Base-by-base conservation (phyloP, 1,140 invertebrate genomes). In the Phenacoccus solenopsis region DNA sequence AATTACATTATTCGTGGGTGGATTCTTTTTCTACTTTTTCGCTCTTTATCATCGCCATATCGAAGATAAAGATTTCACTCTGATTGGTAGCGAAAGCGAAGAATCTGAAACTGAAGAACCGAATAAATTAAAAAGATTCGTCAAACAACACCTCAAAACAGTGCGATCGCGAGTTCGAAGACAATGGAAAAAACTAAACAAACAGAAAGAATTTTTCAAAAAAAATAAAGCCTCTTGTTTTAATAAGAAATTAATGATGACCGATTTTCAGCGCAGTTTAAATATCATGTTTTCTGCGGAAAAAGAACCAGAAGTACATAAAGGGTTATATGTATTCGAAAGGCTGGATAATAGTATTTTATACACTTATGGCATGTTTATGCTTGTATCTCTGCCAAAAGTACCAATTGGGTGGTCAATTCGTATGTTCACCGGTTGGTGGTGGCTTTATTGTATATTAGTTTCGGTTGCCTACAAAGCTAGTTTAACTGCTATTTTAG, bases 371-470 rank as follows among this genome's bases (percentile, higher is more conserved):
- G 86, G 88, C 70, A 91, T 91, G 89, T 77, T 91, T 22, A 77
- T 90, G 0, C 83, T 88, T 73, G 86, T 92, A 21, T 89, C 89
- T 0, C 73, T 91, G 57, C 89, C 90, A 0, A 84, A 84, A 74
- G 78, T 91, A 71, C 89, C 90, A 0, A 81, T 81, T 10, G 87
- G 86, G 25, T 91, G 90, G 89, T 86, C 90, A 0, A 78, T 92
- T 38, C 80, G 90, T 32, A 77, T 91, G 16, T 80, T 92, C 12
- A 90, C 90, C 21, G 90, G 90, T 1, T 91, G 88, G 85, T 92
- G 90, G 79, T 92, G 90, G 90, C 76, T 92, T 0, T 93, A 91
- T 75, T 89, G 87, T 74, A 85, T 91, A 69, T 79, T 91, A 4
- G 82, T 91, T 27, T 86, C 87, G 0, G 88, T 90, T 2, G 83